Evolutionary conservation across 2,113 vertebrate genomes (phyloP).

Genomic region (Leptosomus discolor): DNA sequence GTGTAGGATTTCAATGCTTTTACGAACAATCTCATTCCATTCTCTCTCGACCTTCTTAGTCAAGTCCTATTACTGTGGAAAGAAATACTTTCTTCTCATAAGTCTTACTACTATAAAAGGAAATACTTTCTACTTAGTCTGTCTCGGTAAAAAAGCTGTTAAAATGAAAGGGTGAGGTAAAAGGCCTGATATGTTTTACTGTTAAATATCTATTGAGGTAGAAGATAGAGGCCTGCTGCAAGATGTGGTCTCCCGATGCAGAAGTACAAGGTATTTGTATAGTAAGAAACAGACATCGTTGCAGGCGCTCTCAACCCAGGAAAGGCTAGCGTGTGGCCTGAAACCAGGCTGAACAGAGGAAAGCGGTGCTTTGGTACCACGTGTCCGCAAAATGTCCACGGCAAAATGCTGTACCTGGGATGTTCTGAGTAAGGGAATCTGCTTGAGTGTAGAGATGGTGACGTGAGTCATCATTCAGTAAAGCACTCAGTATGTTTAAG

Average conservation of each 20-base stretch:
- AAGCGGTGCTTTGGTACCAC: neutral
- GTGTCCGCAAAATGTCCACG: fast-evolving
- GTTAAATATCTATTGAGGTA: neutral
- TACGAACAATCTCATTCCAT: neutral
- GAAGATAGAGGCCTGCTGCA: neutral
- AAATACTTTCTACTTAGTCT: neutral
- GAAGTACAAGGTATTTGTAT: neutral
- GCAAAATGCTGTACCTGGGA: neutral
- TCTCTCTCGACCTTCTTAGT: neutral
- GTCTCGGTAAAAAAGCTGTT: neutral
- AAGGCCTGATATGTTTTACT: neutral
- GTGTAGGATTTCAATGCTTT: neutral
- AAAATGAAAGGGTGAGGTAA: neutral
- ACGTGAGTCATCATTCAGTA: neutral
- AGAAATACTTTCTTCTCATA: neutral
- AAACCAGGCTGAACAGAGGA: neutral
- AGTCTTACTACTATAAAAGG: neutral
- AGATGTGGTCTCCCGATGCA: neutral
- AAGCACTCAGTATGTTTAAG: neutral
- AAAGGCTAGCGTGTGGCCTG: neutral
- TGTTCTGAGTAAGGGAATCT: neutral
- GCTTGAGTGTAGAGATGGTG: neutral
- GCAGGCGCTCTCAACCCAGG: fast-evolving
- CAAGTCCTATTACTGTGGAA: neutral
- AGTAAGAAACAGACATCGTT: neutral